Base-by-base conservation (phyloP, 2,888 invertebrate species). In the Argyra leucocephala region DNA sequence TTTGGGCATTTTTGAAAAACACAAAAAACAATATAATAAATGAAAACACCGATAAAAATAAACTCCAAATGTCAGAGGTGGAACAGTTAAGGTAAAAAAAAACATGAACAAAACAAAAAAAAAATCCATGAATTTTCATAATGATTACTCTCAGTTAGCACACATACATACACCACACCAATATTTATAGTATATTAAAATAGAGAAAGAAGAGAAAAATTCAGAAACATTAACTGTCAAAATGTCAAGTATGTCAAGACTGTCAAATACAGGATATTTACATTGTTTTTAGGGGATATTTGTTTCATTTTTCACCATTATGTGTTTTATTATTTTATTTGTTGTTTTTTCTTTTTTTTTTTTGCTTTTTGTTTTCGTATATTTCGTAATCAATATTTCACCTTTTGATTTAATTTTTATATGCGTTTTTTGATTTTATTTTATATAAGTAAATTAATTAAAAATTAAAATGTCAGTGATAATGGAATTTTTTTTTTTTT, bases 171-270 rank as follows among this genome's bases (percentile, higher is more conserved):
- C n/a, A n/a, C n/a, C n/a, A n/a, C n/a, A n/a, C n/a, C n/a, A n/a
- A n/a, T n/a, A n/a, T n/a, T n/a, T n/a, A n/a, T n/a, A n/a, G n/a
- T n/a, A n/a, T n/a, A n/a, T n/a, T n/a, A n/a, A n/a, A 48, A 48
- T 12, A 48, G 48, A 48, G 48, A 48, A 18, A 15, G 15, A 48
- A 48, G 48, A 5, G 18, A 48, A 48, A 31, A 31, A 31, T 7
- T 18, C 12, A 48, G 9, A 48, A 48, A 18, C 48, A 48, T 48
- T 48, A 48, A 48, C 48, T 48, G 48, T 48, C 48, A 48, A 48
- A 48, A 48, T 48, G 48, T 48, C 48, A 48, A 48, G 48, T 18
- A 48, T 48, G 48, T 48, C 48, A 48, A 48, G 48, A 18, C 48
- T 48, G 48, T 48, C 48, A 48, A 48, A 48, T 48, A 48, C 48